Evolutionary conservation across 1,140 invertebrate species (phyloP).

Genomic region (Leptestheria dahalacensis): DNA sequence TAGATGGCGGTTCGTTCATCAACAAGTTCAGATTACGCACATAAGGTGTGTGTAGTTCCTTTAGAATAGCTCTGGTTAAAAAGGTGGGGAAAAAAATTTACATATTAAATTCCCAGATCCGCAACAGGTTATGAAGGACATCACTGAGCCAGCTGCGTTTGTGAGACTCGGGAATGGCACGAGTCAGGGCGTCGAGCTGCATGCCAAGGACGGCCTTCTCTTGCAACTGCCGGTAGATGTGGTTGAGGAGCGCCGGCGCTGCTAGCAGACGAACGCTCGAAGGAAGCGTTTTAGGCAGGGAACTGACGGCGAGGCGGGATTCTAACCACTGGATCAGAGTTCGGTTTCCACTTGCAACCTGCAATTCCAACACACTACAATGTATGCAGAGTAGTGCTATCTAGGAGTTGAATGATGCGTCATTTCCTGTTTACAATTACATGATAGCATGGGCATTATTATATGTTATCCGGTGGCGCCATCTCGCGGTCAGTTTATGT

Average conservation of each 20-base stretch:
- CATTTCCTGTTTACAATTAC: no score
- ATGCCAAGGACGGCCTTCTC: constrained; percentile 5
- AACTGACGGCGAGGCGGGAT: background rate
- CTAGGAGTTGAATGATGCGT: no score
- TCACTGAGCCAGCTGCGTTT: background rate
- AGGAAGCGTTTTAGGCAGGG: constrained; percentile 2
- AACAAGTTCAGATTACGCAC: no score
- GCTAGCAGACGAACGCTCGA: constrained; percentile 5
- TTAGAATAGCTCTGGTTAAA: no score
- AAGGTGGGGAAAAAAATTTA: no score
- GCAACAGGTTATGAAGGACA: constrained; percentile 7
- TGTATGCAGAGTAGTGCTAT: no score
- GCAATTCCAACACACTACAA: no score
- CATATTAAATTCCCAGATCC: constrained; percentile 10
- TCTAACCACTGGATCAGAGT: constrained; percentile 2
- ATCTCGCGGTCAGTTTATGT: no score
- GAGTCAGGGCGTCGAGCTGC: background rate
- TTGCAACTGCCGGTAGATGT: background rate
- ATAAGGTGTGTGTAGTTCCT: no score
- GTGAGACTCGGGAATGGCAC: background rate
- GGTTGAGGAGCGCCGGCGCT: background rate
- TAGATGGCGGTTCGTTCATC: no score
- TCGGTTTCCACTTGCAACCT: constrained; percentile 10
- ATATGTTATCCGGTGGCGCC: no score
- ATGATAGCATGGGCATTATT: no score